Evolutionary conservation across 2,113 vertebrate species (phyloP).

Genomic region (Miniopterus natalensis): DNA sequence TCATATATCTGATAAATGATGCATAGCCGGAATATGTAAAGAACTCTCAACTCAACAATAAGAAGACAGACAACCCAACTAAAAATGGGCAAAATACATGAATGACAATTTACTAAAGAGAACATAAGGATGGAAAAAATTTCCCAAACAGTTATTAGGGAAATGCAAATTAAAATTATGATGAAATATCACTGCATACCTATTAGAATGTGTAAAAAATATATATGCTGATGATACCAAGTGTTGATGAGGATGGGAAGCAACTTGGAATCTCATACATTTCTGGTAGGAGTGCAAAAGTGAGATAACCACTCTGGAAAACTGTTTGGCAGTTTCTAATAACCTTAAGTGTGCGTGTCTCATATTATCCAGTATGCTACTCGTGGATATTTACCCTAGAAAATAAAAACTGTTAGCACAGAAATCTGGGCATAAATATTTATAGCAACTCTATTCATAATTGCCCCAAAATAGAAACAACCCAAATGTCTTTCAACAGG

Average conservation of each 20-base stretch:
- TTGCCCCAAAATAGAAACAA: not conserved
- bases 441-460: not conserved
- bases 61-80: not conserved
- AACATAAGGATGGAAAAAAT: not conserved
- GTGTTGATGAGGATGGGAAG: not conserved
- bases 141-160: not conserved
- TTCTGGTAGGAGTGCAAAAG: not conserved
- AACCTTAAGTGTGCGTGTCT: not conserved
- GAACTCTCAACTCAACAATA: not conserved
- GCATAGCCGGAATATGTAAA: not conserved
- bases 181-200: not conserved
- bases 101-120: not conserved
- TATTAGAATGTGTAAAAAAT: not conserved
- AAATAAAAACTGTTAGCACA: not conserved
- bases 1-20: not conserved
- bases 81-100: not conserved
- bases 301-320: not conserved
- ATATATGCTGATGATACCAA: not conserved
- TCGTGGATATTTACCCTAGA: not conserved
- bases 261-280: not conserved
- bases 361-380: not conserved
- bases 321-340: not conserved
- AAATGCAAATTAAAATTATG: conserved; percentile 1
- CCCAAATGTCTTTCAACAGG: not conserved
- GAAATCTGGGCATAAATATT: not conserved